Base-by-base conservation (phyloP, 2,888 invertebrate species). In the Ormia ochracea region DNA sequence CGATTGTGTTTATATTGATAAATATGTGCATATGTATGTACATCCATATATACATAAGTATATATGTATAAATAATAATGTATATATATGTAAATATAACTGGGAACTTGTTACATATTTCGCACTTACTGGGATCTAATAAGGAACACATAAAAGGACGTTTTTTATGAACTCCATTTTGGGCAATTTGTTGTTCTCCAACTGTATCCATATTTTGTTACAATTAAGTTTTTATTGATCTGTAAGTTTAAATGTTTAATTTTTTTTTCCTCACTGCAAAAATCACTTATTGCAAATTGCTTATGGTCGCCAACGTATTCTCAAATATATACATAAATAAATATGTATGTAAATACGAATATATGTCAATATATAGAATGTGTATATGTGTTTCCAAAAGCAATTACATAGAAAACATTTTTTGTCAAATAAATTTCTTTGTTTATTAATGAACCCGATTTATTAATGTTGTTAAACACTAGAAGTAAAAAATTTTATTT, bases 101-200 rank as follows among this genome's bases (percentile, higher is more conserved):
- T 23, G 23, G 26, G 56, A 17, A 43, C 26, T 4, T 43, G 23
- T 59, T 58, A 23, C 14, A 68, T 66, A 73, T 61, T 78, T 68
- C 10, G 76, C 78, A 88, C 89, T 88, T 90, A 90, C 89, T 88
- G 74, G 90, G 90, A 86, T 89, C 88, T 84, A 90, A 85, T 81
- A 90, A 84, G 82, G 88, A 88, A 84, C 89, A 89, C 83, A 90
- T 85, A 63, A 89, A 85, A 82, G 90, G 88, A 68, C 87, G 88
- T 85, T 85, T 86, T 83, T 88, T 90, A 83, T 83, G 85, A 84
- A 87, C 87, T 84, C 89, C 89, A 83, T 89, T 90, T 84, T 88
- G 88, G 83, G 85, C 87, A 63, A 83, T 81, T 84, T 58, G 69
- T 43, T 52, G 14, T 17, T 88, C 87, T 82, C 85, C 88, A 79